Percentiles rank a stretch among this genome's conserved stretches.
Conservation (phyloP, 2,888 invertebrate genomes). For the Pseudococcus longispinus region DNA sequence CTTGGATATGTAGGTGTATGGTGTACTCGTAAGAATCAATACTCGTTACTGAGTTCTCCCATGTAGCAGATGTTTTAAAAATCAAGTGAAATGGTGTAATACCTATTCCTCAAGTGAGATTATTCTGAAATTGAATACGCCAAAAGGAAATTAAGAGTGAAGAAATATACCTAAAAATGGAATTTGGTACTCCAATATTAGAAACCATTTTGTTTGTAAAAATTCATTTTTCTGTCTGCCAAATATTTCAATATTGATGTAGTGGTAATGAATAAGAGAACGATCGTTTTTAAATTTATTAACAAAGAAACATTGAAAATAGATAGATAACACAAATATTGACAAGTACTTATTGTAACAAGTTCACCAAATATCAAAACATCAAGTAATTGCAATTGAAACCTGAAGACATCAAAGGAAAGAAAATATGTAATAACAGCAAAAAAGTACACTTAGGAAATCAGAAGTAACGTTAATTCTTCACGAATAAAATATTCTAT, state of each 20-base stretch:
- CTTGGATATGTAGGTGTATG: no score
- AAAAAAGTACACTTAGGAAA: neutral
- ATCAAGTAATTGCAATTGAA: neutral
- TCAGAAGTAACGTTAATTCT: neutral
- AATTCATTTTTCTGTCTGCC: no score
- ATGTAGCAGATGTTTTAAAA: no score
- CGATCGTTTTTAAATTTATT: neutral
- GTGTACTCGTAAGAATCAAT: no score
- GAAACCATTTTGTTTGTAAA: no score
- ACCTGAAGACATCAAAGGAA: neutral
- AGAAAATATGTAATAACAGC: neutral
- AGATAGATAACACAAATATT: neutral
- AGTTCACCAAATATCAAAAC: neutral
- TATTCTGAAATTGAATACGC: no score
- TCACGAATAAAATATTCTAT: neutral
- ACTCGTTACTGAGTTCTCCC: no score
- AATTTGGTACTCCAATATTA: no score
- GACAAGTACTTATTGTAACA: neutral
- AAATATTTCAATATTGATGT: neutral
- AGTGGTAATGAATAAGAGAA: neutral
- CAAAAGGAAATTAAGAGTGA: no score
- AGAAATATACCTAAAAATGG: no score
- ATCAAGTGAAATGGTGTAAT: no score
- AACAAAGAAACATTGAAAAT: constrained; percentile 1
- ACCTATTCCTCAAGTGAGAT: no score